Evolutionary conservation across 2,113 vertebrate genomes (phyloP), one percentile per base, ranked within the genome.

Genomic region (Anthoscopus minutus): DNA sequence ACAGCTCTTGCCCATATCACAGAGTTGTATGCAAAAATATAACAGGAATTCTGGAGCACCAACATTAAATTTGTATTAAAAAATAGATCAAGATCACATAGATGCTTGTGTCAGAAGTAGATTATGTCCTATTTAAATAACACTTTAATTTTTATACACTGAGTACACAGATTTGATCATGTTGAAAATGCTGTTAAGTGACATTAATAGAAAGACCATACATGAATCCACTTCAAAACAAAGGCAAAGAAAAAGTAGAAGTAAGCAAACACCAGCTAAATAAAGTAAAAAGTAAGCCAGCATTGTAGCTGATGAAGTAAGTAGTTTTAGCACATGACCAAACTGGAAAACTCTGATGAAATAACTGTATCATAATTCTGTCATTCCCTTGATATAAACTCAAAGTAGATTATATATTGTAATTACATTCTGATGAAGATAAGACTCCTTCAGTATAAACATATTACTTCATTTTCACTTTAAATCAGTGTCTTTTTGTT

Each of bases 401-500:
- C 30, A 15, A 72, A 83, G 60, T 40, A 77, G 54, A 44, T 91
- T 70, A 58, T 66, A 58, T 7, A 23, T 58, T 65, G 31, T 70
- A 91, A 83, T 96, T 89, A 58, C 38, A 88, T 77, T 57, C 47
- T 88, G 85, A 82, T 85, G 65, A 82, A 17, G 47, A 62, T 50
- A 82, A 69, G 30, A 66, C 12, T 92, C 13, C 51, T 83, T 94
- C 13, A 70, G 35, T 66, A 30, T 88, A 95, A 96, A 94, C 73
- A 86, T 3, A 93, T 95, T 0, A 92, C 87, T 89, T 94, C 66
- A 94, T 95, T 82, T 93, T 88, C 71, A 70, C 64, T 92, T 81
- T 67, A 95, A 81, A 93, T 88, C 87, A 90, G 28, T 88, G 58
- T 61, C 71, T 93, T 96, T 92, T 86, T 95, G 51, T 95, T 95